Conservation (phyloP, 1,140 invertebrate species). For the Trachymyrmex septentrionalis region DNA sequence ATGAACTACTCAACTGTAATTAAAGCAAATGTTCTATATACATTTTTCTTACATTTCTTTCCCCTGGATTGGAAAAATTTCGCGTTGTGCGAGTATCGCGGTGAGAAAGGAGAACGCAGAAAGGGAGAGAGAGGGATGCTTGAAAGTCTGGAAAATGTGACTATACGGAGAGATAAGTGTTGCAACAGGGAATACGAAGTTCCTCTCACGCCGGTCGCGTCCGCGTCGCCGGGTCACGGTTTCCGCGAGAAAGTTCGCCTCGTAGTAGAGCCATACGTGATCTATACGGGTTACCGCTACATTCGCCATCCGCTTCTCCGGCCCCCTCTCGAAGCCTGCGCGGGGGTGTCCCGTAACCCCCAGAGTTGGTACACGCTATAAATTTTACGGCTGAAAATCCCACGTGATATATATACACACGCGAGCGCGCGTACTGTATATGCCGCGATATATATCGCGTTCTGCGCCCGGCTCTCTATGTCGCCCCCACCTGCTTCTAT, state of each 20-base stretch:
- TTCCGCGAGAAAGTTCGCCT: slow-evolving; percentile 71
- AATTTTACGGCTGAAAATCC: slow-evolving; percentile 77
- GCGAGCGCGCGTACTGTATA: slow-evolving; percentile 38
- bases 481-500: neutral
- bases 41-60: neutral
- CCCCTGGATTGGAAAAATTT: slow-evolving; percentile 32
- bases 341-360: slow-evolving; percentile 64
- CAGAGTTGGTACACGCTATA: slow-evolving; percentile 71
- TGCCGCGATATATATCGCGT: slow-evolving; percentile 50
- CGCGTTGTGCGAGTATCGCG: neutral
- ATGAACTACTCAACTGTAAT: neutral
- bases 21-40: neutral
- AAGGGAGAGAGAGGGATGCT: neutral
- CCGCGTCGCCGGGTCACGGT: slow-evolving; percentile 56
- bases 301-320: neutral
- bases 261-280: slow-evolving; percentile 75
- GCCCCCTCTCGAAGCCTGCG: slow-evolving; percentile 32
- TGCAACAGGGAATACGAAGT: slow-evolving; percentile 78
- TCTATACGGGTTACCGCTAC: slow-evolving; percentile 68
- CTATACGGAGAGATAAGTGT: slow-evolving; percentile 75
- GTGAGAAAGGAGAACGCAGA: neutral
- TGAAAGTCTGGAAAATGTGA: slow-evolving; percentile 66
- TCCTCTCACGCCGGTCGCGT: slow-evolving; percentile 53
- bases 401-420: slow-evolving; percentile 72
- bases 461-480: neutral